Evolutionary conservation across 2,888 invertebrate genomes (phyloP), one percentile per base, ranked within the genome.

Genomic region (Rhodophaea formosa): DNA sequence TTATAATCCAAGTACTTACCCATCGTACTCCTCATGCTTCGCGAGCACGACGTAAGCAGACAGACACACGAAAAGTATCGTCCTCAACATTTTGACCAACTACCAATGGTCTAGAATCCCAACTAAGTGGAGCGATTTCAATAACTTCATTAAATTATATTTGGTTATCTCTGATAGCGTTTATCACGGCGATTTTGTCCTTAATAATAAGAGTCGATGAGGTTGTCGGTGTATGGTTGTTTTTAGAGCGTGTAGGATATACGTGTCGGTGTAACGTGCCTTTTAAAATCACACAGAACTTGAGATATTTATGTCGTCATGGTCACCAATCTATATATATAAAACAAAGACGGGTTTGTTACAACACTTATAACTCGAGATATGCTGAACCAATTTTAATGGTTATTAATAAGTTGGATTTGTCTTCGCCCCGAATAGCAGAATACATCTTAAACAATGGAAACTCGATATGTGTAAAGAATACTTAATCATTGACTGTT

Each of bases 1-100:
- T n/a, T n/a, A n/a, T n/a, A n/a, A n/a, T n/a, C n/a, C n/a, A 6
- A 29, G 16, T 12, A 52, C 82, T 79, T 68, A 87, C 87, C 86
- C 86, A 53, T 82, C 80, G 56, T 83, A 83, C 12, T 71, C 60
- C 62, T 88, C 86, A 63, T 86, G 78, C 67, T 84, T 86, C 1
- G 79, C 86, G 12, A 69, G 62, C 29, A 71, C 80, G 1, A 68
- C 62, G 60, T 59, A 70, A n/a, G 74, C 60, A 10, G 62, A 65
- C 39, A 75, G 63, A 65, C 68, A 72, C 47, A 78, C 46, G 8
- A 75, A 39, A 8, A 83, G 59, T 2, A 77, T 32, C 44, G 63
- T 45, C 61, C 72, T 75, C 16, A 66, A 64, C 74, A 79, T 75
- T 57, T 62, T 72, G 62, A 57, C 65, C 61, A 46, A 32, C 56